Percentiles rank a stretch among this genome's conserved stretches.
phyloP scores from a whole-genome alignment of 2,888 invertebrate genomes.

The Melinopterus prodromus region DNA sequence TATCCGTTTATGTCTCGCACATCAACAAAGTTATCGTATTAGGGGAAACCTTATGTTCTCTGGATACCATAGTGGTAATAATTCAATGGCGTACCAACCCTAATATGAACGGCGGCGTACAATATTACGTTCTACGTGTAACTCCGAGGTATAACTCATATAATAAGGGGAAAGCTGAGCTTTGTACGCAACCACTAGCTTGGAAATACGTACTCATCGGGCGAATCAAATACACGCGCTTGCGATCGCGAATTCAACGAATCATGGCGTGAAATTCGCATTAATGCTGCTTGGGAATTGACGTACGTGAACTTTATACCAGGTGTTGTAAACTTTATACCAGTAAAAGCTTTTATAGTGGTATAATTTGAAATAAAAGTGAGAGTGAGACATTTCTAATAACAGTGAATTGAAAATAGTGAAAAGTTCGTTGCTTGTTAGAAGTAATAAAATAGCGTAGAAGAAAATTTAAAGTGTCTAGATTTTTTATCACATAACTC shows the following conservation, averaged over 20 bases:
- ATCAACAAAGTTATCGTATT: not conserved
- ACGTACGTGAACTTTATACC: not conserved
- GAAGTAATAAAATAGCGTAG: too few relatives aligned
- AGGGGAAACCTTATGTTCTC: not conserved
- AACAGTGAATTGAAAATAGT: too few relatives aligned
- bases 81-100: not conserved
- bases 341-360: too few relatives aligned
- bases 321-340: too few relatives aligned
- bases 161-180: not conserved
- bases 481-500: too few relatives aligned
- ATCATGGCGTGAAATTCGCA: not conserved
- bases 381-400: too few relatives aligned
- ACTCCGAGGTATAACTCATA: conserved; percentile 4
- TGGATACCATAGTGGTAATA: not conserved
- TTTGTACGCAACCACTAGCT: not conserved
- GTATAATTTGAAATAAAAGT: too few relatives aligned
- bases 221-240: not conserved
- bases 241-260: not conserved
- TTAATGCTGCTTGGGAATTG: not conserved
- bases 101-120: not conserved
- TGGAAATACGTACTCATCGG: not conserved
- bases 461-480: too few relatives aligned
- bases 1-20: not conserved
- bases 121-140: not conserved
- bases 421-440: too few relatives aligned